Percentiles rank a stretch among this genome's conserved stretches.
Conservation (phyloP, 2,888 invertebrate species). For the Agrypnus murinus region DNA sequence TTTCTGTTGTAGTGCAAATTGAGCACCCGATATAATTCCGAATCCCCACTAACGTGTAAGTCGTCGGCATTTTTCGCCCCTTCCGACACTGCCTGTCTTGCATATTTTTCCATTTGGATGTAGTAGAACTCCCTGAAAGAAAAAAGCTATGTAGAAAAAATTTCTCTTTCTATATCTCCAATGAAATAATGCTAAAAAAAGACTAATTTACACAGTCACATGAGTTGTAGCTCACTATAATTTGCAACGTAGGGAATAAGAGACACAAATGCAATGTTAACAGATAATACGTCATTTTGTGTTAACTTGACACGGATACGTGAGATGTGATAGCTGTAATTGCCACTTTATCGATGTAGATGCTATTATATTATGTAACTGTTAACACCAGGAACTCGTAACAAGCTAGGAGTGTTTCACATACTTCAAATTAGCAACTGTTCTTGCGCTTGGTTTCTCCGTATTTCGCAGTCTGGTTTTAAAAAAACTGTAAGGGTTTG, state of each 20-base stretch:
- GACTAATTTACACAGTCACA: not conserved
- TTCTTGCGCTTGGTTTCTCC: slow-evolving; percentile 55
- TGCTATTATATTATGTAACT: slow-evolving; percentile 59
- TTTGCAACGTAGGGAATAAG: slow-evolving; percentile 38
- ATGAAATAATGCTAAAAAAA: too few relatives aligned
- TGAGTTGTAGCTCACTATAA: slow-evolving; percentile 16
- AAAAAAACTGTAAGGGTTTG: slow-evolving; percentile 13
- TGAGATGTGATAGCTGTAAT: slow-evolving; percentile 60
- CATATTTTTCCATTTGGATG: slow-evolving; percentile 99
- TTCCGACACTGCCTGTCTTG: slow-evolving; percentile 97
- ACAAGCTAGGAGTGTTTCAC: slow-evolving; percentile 44
- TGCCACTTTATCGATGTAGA: slow-evolving; percentile 66
- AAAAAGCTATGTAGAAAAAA: slow-evolving; percentile 37
- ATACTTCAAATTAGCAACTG: slow-evolving; percentile 61
- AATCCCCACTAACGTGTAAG: slow-evolving; percentile 94
- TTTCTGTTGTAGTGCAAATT: slow-evolving; percentile 99
- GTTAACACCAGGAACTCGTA: slow-evolving; percentile 36
- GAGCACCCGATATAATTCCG: slow-evolving; percentile 97
- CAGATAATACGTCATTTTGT: slow-evolving; percentile 36
- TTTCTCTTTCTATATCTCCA: too few relatives aligned
- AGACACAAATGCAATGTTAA: slow-evolving; percentile 35
- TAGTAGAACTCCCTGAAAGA: slow-evolving; percentile 98
- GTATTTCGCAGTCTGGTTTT: not conserved
- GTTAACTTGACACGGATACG: slow-evolving; percentile 51
- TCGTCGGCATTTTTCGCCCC: slow-evolving; percentile 95